These are phyloP conservation scores for Elgaria multicarinata DNA, from an alignment of 2,113 vertebrate species.

Conservation along the genomic window DNA sequence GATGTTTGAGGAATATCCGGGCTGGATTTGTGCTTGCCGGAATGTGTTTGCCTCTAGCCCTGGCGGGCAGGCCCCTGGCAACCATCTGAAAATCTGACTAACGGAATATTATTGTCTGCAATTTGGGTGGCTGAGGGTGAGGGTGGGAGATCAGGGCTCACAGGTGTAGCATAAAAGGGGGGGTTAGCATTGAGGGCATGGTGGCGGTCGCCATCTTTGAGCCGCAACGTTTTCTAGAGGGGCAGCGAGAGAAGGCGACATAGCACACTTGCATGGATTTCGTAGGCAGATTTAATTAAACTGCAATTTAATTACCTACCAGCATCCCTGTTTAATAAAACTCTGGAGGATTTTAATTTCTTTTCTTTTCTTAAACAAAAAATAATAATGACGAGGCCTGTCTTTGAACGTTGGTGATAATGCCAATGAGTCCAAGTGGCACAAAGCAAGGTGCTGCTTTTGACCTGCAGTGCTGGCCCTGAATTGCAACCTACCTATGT, in stretches of 20 bases:
- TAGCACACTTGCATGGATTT: slow-evolving; percentile 58
- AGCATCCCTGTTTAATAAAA: slow-evolving; percentile 77
- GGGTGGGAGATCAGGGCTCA: not conserved
- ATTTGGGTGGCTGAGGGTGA: not conserved
- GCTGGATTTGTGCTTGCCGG: too few species aligned
- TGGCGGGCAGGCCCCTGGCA: not conserved
- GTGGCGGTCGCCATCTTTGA: not conserved
- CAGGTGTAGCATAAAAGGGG: not conserved
- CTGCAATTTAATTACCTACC: slow-evolving; percentile 77
- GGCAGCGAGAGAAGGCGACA: slow-evolving; percentile 56
- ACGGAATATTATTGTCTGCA: not conserved
- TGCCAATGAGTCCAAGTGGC: rapidly evolving
- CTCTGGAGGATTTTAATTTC: slow-evolving; percentile 74
- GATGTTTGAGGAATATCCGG: not conserved
- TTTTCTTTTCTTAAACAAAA: slow-evolving; percentile 15
- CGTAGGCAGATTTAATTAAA: slow-evolving; percentile 77
- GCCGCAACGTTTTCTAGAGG: slow-evolving; percentile 44
- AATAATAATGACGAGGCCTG: slow-evolving; percentile 60
- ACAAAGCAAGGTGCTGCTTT: not conserved
- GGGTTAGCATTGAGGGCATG: not conserved
- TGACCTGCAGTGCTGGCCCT: too few species aligned
- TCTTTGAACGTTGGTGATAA: not conserved
- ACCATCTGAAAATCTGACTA: not conserved
- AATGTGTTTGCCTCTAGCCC: not conserved
- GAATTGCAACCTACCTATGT: not conserved